Conservation (phyloP, 2,888 invertebrate genomes). For the Anarsia innoxiella region DNA sequence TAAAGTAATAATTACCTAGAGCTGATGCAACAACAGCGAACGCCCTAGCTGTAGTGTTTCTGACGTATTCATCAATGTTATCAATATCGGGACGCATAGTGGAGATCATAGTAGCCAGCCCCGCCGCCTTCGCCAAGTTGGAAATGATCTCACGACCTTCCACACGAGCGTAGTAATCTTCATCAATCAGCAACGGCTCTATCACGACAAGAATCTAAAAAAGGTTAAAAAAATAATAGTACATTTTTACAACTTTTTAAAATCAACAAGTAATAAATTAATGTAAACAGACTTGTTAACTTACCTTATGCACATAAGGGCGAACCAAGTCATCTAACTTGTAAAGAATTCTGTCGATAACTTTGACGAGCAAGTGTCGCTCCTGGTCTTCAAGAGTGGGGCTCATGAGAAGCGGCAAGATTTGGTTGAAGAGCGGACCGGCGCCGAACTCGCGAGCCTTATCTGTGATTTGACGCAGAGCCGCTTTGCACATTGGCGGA, state of each 20-base stretch:
- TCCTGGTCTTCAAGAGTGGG: conserved; percentile 99
- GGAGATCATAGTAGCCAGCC: conserved; percentile 99
- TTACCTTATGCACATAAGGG: conserved; percentile 97
- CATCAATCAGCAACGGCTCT: conserved; percentile 98
- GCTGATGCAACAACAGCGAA: conserved; percentile 99
- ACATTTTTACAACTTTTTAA: too few species aligned
- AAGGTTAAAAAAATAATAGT: too few species aligned
- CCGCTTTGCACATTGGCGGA: conserved; percentile 99
- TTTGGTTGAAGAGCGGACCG: conserved; percentile 99
- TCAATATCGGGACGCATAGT: conserved; percentile 99
- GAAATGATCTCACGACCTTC: conserved; percentile 99
- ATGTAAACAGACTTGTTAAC: too few species aligned
- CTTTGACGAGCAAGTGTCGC: conserved; percentile 98
- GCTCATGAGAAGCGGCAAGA: conserved; percentile 98
- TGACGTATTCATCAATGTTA: conserved; percentile 99
- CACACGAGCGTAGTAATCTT: conserved; percentile 99
- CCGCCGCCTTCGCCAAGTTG: conserved; percentile 99
- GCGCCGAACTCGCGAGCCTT: conserved; percentile 99
- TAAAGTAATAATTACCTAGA: conserved; percentile 86
- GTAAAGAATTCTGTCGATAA: conserved; percentile 98
- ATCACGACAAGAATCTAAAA: conserved; percentile 96
- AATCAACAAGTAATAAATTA: too few species aligned
- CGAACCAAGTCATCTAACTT: conserved; percentile 98
- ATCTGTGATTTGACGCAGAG: conserved; percentile 97
- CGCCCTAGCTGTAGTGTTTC: conserved; percentile 99